Evolutionary conservation across 2,797 vertebrate genomes (phyloP).

Genomic region (Enteromius fasciolatus): DNA sequence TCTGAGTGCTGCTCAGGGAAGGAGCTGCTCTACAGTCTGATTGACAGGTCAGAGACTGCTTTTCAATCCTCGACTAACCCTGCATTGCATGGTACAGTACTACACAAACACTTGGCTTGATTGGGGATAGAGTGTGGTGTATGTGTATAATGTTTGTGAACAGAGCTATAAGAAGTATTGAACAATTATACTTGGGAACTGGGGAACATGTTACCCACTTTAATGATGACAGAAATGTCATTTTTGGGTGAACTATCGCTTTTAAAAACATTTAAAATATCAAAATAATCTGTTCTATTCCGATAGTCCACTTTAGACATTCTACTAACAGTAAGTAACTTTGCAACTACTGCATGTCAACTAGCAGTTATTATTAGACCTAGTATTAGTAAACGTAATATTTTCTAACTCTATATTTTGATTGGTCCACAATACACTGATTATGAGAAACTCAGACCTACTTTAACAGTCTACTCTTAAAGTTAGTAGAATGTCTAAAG

Average conservation of each 20-base stretch:
- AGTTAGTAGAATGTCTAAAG: too few relatives aligned
- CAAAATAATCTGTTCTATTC: not conserved
- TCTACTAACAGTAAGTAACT: too few relatives aligned
- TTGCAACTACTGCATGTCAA: too few relatives aligned
- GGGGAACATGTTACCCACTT: not conserved
- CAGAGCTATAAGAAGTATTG: not conserved
- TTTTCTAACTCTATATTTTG: too few relatives aligned
- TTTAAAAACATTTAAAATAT: not conserved
- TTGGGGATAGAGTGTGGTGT: not conserved
- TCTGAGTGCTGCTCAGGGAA: conserved; percentile 92
- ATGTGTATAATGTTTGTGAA: not conserved
- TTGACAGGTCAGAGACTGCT: conserved; percentile 84
- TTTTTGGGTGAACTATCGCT: not conserved
- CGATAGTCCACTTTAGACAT: too few relatives aligned
- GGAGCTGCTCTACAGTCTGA: conserved; percentile 93
- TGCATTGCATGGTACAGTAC: not conserved
- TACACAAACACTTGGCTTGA: conserved; percentile 19
- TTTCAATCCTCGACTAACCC: not conserved
- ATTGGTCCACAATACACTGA: too few relatives aligned
- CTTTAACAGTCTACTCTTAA: too few relatives aligned
- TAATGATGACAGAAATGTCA: not conserved
- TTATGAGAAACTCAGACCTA: too few relatives aligned
- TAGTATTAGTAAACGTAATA: too few relatives aligned
- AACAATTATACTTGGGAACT: not conserved
- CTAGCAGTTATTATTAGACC: too few relatives aligned